Conservation (phyloP, 2,888 invertebrate genomes). For the Prenolepis imparis region DNA sequence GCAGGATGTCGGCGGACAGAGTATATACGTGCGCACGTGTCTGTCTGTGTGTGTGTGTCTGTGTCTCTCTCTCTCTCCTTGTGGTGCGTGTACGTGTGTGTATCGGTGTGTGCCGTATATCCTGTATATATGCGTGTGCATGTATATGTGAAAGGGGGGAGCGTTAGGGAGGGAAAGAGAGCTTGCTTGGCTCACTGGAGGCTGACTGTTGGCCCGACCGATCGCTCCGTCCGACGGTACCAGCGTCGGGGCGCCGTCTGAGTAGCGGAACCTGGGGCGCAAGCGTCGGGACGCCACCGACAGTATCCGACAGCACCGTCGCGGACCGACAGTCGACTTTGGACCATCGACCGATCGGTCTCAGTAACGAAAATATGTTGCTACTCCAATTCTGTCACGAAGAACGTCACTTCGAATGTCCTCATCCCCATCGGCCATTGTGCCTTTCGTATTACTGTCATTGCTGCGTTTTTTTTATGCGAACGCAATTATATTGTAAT, state of each 20-base stretch:
- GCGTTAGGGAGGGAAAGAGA: constrained; percentile 69
- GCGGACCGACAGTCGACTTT: constrained; percentile 81
- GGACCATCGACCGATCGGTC: constrained; percentile 80
- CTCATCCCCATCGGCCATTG: neutral
- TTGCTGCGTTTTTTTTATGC: neutral
- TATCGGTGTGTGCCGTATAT: constrained; percentile 46
- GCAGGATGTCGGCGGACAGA: constrained; percentile 68
- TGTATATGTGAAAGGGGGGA: constrained; percentile 60
- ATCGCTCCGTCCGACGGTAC: constrained; percentile 77
- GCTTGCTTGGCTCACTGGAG: constrained; percentile 77
- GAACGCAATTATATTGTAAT: neutral
- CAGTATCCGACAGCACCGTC: constrained; percentile 65
- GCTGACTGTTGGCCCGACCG: constrained; percentile 81
- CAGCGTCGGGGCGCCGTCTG: constrained; percentile 80
- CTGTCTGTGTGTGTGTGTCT: constrained; percentile 1
- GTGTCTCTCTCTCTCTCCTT: constrained; percentile 48
- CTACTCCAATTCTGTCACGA: neutral
- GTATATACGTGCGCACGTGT: constrained; percentile 2
- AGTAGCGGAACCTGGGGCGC: constrained; percentile 74
- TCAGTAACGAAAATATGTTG: constrained; percentile 22
- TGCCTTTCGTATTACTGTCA: neutral
- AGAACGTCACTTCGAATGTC: neutral
- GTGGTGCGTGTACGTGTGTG: constrained; percentile 28
- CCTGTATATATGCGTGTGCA: constrained; percentile 35
- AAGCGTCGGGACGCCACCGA: constrained; percentile 79